Evolutionary conservation across 2,888 invertebrate species (phyloP).

Genomic region (Lepeophtheirus nordmannii): DNA sequence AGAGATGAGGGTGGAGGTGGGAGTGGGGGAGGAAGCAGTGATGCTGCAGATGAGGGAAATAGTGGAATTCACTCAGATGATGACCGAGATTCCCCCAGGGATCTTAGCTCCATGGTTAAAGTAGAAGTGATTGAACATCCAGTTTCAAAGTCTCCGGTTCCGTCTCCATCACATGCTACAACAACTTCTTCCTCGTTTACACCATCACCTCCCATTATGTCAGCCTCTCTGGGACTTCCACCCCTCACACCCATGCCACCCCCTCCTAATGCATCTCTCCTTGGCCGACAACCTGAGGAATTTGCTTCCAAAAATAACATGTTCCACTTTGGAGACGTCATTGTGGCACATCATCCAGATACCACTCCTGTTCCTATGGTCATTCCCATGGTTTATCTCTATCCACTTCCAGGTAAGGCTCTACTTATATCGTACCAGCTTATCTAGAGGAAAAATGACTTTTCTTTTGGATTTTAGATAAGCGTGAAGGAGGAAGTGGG

Average conservation of each 20-base stretch:
- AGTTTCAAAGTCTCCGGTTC: background rate
- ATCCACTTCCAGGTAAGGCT: conserved; percentile 3
- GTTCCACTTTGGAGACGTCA: conserved; percentile 24
- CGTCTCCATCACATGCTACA: background rate
- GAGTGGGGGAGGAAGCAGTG: background rate
- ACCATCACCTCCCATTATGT: conserved; percentile 3
- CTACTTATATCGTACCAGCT: background rate
- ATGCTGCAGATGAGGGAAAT: background rate
- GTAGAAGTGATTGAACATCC: conserved; percentile 17
- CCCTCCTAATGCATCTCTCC: background rate
- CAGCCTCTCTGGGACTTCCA: background rate
- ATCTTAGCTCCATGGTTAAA: conserved; percentile 18
- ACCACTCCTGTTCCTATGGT: conserved; percentile 23
- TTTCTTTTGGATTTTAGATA: background rate
- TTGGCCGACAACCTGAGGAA: background rate
- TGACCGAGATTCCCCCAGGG: conserved; percentile 1
- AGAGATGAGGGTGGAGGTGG: too few species aligned
- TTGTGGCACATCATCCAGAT: conserved; percentile 20
- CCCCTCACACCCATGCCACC: conserved; percentile 6
- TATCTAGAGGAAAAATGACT: background rate
- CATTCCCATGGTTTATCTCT: conserved; percentile 23
- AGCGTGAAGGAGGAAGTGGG: background rate
- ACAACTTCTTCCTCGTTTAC: conserved; percentile 4
- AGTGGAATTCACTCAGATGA: background rate
- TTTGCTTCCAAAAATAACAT: conserved; percentile 19